These are phyloP conservation scores for Zaprionus gabonicus DNA, from an alignment of 1,140 invertebrate species.

Conservation along the genomic window DNA sequence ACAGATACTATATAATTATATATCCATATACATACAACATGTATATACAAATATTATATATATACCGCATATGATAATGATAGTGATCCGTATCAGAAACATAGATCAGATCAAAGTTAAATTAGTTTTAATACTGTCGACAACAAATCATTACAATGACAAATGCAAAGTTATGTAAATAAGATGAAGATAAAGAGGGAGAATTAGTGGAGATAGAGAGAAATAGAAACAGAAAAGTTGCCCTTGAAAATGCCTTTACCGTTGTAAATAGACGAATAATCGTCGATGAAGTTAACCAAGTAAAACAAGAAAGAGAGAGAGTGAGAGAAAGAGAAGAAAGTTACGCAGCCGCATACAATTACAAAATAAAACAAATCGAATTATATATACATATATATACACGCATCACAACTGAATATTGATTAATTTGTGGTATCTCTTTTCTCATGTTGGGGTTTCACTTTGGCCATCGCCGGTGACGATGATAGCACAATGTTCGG, in stretches of 20 bases:
- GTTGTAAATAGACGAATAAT: conserved; percentile 51
- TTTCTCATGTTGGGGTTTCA: background rate
- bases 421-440: background rate
- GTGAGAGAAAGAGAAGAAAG: conserved; percentile 8
- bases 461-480: background rate
- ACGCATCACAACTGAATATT: background rate
- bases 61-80: conserved; percentile 30
- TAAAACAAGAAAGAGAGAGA: background rate
- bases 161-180: conserved; percentile 51
- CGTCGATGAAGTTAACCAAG: background rate
- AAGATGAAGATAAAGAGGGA: conserved; percentile 25
- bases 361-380: conserved; percentile 50
- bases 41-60: conserved; percentile 48
- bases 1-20: conserved; percentile 44
- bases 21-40: conserved; percentile 56
- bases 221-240: conserved; percentile 26
- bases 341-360: conserved; percentile 41
- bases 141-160: conserved; percentile 63
- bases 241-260: conserved; percentile 59
- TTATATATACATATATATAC: conserved; percentile 40
- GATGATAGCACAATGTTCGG: background rate
- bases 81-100: conserved; percentile 33
- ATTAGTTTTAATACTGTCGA: conserved; percentile 66
- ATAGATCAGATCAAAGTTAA: conserved; percentile 44
- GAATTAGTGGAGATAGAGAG: background rate